Evolutionary conservation across 2,113 vertebrate genomes (phyloP).

Genomic region (Theristicus caerulescens): DNA sequence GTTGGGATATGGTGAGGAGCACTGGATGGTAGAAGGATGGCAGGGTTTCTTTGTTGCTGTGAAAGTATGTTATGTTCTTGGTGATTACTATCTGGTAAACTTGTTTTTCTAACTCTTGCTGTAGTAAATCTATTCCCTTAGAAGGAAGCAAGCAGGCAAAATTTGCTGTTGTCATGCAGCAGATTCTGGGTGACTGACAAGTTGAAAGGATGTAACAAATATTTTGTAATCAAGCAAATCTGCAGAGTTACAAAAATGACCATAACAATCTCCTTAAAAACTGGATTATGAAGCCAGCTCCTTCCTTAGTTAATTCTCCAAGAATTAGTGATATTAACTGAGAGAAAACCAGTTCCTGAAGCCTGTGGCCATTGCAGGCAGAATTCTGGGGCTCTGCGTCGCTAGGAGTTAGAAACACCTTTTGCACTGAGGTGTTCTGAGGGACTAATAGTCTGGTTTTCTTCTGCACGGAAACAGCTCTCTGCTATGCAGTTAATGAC

Average conservation of each 20-base stretch:
- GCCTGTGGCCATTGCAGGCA: not conserved
- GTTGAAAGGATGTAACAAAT: not conserved
- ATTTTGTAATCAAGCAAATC: not conserved
- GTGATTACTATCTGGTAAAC: not conserved
- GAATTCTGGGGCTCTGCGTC: not conserved
- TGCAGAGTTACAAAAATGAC: not conserved
- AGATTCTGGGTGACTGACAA: not conserved
- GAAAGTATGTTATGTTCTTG: not conserved
- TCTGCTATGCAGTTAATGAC: constrained; percentile 13
- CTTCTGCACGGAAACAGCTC: not conserved
- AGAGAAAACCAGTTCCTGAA: not conserved
- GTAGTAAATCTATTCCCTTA: not conserved
- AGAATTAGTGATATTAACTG: not conserved
- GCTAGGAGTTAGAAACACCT: not conserved
- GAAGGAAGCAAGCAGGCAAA: not conserved
- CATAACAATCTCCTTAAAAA: not conserved
- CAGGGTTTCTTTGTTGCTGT: accelerated
- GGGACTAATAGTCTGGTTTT: not conserved
- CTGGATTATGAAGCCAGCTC: not conserved
- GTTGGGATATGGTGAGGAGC: not conserved
- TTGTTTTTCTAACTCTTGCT: not conserved
- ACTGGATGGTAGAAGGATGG: not conserved
- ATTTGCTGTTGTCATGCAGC: not conserved
- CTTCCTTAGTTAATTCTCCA: not conserved
- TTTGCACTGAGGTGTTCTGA: not conserved